Evolutionary conservation across 1,140 invertebrate genomes (phyloP).

Genomic region (Bradynema listronoti): DNA sequence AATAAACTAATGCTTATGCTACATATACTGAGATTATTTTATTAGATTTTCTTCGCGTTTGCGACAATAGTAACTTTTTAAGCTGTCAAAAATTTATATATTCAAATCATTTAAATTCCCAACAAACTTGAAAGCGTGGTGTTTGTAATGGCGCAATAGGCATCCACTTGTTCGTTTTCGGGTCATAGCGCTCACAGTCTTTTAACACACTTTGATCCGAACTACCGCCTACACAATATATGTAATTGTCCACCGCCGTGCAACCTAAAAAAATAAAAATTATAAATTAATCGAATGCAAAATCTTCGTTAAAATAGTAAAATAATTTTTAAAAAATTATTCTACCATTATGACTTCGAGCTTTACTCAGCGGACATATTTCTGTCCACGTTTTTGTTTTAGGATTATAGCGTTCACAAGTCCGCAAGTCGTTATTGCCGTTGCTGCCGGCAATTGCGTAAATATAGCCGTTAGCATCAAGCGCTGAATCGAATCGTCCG

Average conservation of each 20-base stretch:
- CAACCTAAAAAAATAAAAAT: conserved; percentile 63
- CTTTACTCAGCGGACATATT: conserved; percentile 65
- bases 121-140: conserved; percentile 65
- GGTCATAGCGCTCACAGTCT: conserved; percentile 70
- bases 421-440: conserved; percentile 69
- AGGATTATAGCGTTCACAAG: conserved; percentile 67
- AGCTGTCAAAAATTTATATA: too few species aligned
- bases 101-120: too few species aligned
- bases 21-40: too few species aligned
- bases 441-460: conserved; percentile 73
- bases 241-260: conserved; percentile 66
- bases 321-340: conserved; percentile 9
- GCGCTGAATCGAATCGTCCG: conserved; percentile 70
- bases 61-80: too few species aligned
- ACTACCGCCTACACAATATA: conserved; percentile 70
- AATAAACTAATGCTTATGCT: too few species aligned
- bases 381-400: conserved; percentile 65
- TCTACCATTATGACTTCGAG: conserved; percentile 61
- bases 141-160: conserved; percentile 66
- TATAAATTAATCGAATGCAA: conserved; percentile 12
- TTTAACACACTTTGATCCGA: conserved; percentile 70
- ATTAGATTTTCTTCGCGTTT: too few species aligned
- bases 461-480: conserved; percentile 66
- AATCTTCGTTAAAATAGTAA: conserved; percentile 4
- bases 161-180: conserved; percentile 65